These are phyloP conservation scores for Gymnoscelis rufifasciata DNA, from an alignment of 2,888 invertebrate genomes.

Conservation along the genomic window DNA sequence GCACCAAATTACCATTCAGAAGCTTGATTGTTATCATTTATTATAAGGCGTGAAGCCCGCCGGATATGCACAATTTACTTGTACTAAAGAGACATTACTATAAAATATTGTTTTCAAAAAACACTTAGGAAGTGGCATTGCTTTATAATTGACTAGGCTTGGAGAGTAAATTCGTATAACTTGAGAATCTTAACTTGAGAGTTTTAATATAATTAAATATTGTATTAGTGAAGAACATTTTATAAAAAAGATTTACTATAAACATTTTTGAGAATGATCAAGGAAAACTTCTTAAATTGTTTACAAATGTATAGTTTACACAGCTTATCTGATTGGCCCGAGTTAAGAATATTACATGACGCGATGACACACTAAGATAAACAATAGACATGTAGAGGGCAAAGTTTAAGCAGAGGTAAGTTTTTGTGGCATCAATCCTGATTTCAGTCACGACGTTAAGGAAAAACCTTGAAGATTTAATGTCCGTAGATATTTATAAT, in stretches of 20 bases:
- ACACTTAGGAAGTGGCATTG: too few species aligned
- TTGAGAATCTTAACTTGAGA: too few species aligned
- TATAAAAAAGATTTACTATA: too few species aligned
- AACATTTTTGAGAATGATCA: too few species aligned
- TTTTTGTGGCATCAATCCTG: conserved; percentile 34
- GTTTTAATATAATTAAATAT: too few species aligned
- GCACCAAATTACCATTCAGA: conserved; percentile 20
- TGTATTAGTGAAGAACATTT: too few species aligned
- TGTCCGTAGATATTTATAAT: conserved; percentile 30
- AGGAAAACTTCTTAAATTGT: too few species aligned
- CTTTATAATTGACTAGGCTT: too few species aligned
- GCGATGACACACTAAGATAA: conserved; percentile 4
- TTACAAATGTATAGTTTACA: not conserved
- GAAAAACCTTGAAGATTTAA: conserved; percentile 48
- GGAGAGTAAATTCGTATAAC: too few species aligned
- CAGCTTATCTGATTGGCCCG: not conserved
- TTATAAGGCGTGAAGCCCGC: conserved; percentile 5
- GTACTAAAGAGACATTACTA: not conserved
- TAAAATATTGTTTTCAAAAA: not conserved
- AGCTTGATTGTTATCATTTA: conserved; percentile 6
- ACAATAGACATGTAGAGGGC: conserved; percentile 20
- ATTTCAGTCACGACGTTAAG: conserved; percentile 34
- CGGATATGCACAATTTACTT: conserved; percentile 5
- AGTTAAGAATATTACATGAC: not conserved
- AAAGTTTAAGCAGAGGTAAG: conserved; percentile 26